Percentiles rank a stretch among this genome's conserved stretches.
These are phyloP conservation scores for Rutpela maculata DNA, from an alignment of 2,888 invertebrate genomes.

Conservation along the genomic window DNA sequence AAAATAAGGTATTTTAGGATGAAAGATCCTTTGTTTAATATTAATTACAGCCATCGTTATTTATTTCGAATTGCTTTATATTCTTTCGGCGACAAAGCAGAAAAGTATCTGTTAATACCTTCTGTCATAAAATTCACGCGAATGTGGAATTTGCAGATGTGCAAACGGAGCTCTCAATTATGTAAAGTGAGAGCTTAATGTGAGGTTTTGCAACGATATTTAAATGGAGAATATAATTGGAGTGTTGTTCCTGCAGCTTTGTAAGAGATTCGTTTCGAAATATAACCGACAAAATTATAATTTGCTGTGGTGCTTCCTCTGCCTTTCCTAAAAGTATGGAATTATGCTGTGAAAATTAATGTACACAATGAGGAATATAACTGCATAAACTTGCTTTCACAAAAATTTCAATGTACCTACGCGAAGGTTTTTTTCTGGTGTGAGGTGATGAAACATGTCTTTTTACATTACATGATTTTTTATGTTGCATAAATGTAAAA, in stretches of 20 bases:
- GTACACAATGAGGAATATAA: conserved; percentile 13
- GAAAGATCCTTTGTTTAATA: too few relatives aligned
- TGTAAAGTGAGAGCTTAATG: conserved; percentile 59
- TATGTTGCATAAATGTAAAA: too few relatives aligned
- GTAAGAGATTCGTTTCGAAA: conserved; percentile 51
- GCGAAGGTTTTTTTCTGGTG: neutral
- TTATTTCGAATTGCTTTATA: conserved; percentile 13
- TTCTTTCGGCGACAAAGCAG: neutral
- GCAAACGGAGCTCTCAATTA: conserved; percentile 56
- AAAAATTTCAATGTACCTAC: neutral
- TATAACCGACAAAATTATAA: conserved; percentile 57
- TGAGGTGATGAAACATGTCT: neutral
- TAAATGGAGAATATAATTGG: conserved; percentile 60
- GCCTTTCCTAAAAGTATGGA: conserved; percentile 10
- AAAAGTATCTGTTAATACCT: conserved; percentile 40
- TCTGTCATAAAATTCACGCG: conserved; percentile 34
- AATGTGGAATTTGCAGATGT: conserved; percentile 44
- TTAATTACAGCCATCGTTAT: neutral
- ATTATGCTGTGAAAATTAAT: conserved; percentile 18
- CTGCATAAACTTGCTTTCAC: neutral
- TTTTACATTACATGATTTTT: neutral
- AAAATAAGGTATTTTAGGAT: too few relatives aligned
- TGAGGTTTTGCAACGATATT: conserved; percentile 57
- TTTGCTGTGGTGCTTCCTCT: conserved; percentile 44
- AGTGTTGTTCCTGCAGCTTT: conserved; percentile 58